Evolutionary conservation across 2,888 invertebrate genomes (phyloP).

Genomic region (Lepidochitona cinerea): DNA sequence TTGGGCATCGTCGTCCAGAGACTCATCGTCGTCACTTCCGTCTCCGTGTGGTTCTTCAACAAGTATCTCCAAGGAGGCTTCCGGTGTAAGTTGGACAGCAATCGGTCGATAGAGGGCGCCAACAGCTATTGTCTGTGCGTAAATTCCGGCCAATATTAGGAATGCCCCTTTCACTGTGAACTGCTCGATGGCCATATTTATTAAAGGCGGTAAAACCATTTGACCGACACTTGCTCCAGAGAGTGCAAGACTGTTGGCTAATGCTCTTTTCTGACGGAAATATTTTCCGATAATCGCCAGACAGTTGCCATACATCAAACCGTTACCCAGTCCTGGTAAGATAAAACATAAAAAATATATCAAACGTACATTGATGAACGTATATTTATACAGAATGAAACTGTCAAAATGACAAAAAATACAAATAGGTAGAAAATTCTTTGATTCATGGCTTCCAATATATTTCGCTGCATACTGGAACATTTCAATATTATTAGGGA

Average conservation of each 20-base stretch:
- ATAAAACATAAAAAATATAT: too few relatives aligned
- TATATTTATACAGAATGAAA: too few relatives aligned
- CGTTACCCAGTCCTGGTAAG: neutral
- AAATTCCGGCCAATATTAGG: neutral
- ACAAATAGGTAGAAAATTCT: too few relatives aligned
- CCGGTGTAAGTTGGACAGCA: neutral
- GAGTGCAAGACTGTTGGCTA: neutral
- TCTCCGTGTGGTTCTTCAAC: neutral
- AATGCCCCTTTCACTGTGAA: neutral
- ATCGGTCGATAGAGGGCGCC: neutral
- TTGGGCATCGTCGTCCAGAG: neutral
- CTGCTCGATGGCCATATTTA: neutral
- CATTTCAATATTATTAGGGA: too few relatives aligned
- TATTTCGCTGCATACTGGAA: too few relatives aligned
- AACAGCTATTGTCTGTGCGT: neutral
- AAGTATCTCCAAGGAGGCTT: neutral
- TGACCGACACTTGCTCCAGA: constrained; percentile 1
- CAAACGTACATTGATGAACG: neutral
- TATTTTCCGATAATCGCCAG: neutral
- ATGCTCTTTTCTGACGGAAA: neutral
- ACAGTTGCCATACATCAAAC: neutral
- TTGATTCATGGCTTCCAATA: too few relatives aligned
- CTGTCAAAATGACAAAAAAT: too few relatives aligned
- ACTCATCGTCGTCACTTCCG: neutral
- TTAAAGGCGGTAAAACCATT: neutral